phyloP scores from a whole-genome alignment of 2,113 vertebrate species.

The Odontesthes bonariensis region DNA sequence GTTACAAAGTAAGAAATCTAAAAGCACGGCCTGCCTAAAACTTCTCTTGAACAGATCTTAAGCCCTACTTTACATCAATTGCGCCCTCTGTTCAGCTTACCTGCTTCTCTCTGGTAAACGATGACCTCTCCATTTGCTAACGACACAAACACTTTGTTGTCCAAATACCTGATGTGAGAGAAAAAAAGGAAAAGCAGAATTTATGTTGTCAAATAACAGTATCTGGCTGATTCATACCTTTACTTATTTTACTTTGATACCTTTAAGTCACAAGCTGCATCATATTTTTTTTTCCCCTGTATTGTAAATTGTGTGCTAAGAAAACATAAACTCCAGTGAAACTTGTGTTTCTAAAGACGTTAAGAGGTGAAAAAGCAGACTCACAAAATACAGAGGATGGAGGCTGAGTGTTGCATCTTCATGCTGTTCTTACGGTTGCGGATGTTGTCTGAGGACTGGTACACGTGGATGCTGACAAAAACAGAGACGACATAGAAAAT shows the following conservation, averaged over 20 bases:
- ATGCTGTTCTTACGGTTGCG: slow-evolving; percentile 98
- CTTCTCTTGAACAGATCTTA: background rate
- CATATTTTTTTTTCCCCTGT: too few species aligned
- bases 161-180: slow-evolving; percentile 86
- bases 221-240: background rate
- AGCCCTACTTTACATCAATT: background rate
- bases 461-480: slow-evolving; percentile 92
- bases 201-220: background rate
- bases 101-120: slow-evolving; percentile 96
- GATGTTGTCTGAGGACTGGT: slow-evolving; percentile 98
- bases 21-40: background rate
- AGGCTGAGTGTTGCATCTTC: slow-evolving; percentile 96
- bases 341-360: background rate
- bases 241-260: background rate
- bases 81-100: slow-evolving; percentile 71
- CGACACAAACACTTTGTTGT: slow-evolving; percentile 98
- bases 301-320: background rate
- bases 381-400: slow-evolving; percentile 95
- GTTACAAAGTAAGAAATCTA: background rate
- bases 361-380: slow-evolving; percentile 49
- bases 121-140: slow-evolving; percentile 95
- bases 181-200: background rate
- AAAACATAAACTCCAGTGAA: background rate
- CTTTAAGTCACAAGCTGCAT: too few species aligned
- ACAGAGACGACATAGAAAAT: background rate